These are phyloP conservation scores for Halichoeres trimaculatus DNA, from an alignment of 2,113 vertebrate species.

Conservation along the genomic window DNA sequence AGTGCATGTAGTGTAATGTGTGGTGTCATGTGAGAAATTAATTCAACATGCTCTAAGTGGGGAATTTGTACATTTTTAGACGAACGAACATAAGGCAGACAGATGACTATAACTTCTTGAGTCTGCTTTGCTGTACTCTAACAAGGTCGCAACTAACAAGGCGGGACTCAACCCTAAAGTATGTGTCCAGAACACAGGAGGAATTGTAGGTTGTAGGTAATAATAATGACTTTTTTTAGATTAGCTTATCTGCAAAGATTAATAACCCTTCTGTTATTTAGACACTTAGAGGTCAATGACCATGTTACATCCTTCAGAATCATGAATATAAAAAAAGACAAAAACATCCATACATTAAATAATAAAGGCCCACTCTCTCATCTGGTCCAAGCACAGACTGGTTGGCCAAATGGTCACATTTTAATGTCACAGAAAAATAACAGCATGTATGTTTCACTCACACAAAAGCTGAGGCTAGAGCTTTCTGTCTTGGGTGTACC, in stretches of 20 bases:
- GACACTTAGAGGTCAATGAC: not conserved
- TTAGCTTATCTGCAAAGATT: not conserved
- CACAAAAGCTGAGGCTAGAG: no score
- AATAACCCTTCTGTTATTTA: not conserved
- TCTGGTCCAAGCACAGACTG: no score
- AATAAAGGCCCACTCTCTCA: no score
- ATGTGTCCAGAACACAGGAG: not conserved
- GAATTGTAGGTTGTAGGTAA: not conserved
- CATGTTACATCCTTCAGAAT: not conserved
- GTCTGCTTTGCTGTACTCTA: not conserved
- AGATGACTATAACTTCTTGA: not conserved
- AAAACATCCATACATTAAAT: no score
- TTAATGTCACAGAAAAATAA: no score
- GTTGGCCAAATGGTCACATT: no score
- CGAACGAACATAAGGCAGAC: constrained; percentile 1
- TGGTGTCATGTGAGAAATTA: not conserved
- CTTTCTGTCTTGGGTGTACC: no score
- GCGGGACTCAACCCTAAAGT: not conserved
- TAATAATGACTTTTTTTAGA: no score
- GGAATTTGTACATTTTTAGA: not conserved
- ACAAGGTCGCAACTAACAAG: not conserved
- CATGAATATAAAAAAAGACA: no score
- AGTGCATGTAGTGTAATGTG: not conserved
- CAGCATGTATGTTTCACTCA: no score
- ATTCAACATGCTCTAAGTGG: not conserved